A percentile compares a stretch with the other conserved stretches of the same genome.
phyloP scores from a whole-genome alignment of 2,797 vertebrate genomes.

The Cuniculus paca region DNA sequence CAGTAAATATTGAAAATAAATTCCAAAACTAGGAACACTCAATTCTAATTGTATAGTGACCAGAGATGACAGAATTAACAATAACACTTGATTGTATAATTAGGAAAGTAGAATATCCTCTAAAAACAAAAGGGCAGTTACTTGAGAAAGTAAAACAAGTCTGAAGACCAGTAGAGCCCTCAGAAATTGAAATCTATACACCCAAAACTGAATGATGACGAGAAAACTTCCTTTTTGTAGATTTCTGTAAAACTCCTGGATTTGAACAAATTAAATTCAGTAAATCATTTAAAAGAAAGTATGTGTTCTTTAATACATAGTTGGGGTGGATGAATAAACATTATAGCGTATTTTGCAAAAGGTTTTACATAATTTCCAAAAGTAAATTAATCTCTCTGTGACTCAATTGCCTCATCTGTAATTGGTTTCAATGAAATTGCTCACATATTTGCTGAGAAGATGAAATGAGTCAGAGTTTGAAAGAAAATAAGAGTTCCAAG shows the following conservation, averaged over 20 bases:
- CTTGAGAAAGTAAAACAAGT: neutral
- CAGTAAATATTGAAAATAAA: neutral
- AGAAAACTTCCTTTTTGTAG: neutral
- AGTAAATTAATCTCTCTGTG: neutral
- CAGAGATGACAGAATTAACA: neutral
- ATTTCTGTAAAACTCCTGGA: neutral
- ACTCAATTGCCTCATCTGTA: neutral
- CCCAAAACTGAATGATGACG: neutral
- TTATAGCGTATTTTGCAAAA: neutral
- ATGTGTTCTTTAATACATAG: neutral
- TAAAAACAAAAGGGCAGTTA: neutral
- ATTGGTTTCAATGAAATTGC: slow-evolving; percentile 50
- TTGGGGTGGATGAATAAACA: neutral
- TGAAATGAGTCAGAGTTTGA: slow-evolving; percentile 55
- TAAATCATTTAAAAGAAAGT: neutral
- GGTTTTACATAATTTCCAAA: neutral
- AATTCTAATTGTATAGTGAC: neutral
- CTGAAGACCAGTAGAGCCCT: neutral
- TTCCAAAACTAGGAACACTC: neutral
- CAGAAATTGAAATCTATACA: neutral
- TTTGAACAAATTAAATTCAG: neutral
- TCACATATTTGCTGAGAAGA: slow-evolving; percentile 7
- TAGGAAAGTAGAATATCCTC: neutral
- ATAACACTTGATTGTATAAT: neutral
- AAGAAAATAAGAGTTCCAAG: neutral